Percentiles rank a stretch among this genome's conserved stretches.
Conservation (phyloP, 2,888 invertebrate genomes). For the Argyra leucocephala region DNA sequence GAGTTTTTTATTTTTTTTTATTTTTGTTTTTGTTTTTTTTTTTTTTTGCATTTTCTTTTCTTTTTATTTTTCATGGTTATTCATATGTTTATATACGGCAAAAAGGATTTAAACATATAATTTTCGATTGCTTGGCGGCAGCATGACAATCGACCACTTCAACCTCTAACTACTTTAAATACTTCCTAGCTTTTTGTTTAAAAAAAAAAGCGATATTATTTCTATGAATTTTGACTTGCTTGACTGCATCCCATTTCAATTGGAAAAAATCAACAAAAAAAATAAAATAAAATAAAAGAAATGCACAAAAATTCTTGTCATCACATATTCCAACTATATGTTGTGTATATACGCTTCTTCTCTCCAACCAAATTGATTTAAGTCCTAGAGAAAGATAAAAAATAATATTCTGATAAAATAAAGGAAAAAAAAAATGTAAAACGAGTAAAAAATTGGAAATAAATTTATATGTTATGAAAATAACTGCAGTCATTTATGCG, state of each 20-base stretch:
- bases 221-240: neutral
- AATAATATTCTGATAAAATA: neutral
- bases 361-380: neutral
- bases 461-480: slow-evolving; percentile 3
- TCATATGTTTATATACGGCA: neutral
- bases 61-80: no score
- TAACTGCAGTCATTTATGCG: slow-evolving; percentile 6
- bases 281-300: neutral
- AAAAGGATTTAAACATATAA: slow-evolving; percentile 6
- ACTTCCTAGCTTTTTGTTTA: neutral
- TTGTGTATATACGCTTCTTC: neutral
- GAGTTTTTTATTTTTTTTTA: neutral
- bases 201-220: neutral
- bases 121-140: slow-evolving; percentile 1
- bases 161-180: neutral
- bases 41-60: neutral
- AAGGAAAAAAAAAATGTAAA: neutral
- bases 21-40: neutral
- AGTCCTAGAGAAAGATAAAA: neutral
- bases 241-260: neutral
- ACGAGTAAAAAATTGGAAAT: neutral
- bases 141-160: neutral
- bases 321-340: neutral
- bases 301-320: slow-evolving; percentile 2
- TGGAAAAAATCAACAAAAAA: no score